Evolutionary conservation across 2,113 vertebrate species (phyloP).

Genomic region (Muntiacus muntjak): DNA sequence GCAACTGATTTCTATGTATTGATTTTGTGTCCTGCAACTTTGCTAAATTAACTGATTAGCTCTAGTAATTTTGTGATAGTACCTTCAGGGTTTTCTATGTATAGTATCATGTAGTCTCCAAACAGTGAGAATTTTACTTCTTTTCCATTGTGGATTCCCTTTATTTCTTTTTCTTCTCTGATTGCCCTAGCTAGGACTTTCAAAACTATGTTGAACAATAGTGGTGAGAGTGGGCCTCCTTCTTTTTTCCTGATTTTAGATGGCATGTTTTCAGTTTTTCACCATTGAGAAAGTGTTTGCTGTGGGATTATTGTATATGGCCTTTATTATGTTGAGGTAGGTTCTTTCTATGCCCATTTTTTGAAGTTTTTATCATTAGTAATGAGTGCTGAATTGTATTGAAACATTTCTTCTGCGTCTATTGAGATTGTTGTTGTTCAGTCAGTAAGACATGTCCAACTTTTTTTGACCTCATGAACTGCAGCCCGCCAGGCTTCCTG

Average conservation of each 20-base stretch:
- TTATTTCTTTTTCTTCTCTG: background rate
- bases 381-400: background rate
- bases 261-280: background rate
- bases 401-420: background rate
- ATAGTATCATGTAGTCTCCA: background rate
- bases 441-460: background rate
- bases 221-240: background rate
- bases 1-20: background rate
- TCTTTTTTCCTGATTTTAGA: background rate
- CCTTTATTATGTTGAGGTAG: background rate
- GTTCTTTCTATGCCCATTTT: background rate
- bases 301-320: background rate
- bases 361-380: background rate
- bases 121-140: background rate
- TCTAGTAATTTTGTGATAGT: background rate
- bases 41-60: background rate
- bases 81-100: background rate
- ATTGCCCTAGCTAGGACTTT: background rate
- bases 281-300: background rate
- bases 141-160: background rate
- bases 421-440: background rate
- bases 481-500: background rate
- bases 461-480: background rate
- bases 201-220: background rate
- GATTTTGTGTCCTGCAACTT: background rate